Base-by-base conservation (phyloP, 2,797 vertebrate species). In the Rhynchonycteris naso region DNA sequence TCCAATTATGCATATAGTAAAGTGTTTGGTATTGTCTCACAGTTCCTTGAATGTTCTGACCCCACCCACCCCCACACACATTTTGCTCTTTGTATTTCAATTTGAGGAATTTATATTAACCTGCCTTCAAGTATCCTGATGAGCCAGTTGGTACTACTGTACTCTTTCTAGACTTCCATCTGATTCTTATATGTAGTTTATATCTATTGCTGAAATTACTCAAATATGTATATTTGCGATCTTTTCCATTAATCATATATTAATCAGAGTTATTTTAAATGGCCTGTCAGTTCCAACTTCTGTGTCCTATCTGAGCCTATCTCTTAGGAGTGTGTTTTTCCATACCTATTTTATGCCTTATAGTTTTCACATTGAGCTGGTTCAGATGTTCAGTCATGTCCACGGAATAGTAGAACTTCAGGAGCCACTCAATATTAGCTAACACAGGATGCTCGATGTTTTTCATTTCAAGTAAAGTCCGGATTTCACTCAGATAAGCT, bases 161-260 rank as follows among this genome's bases (percentile, higher is more conserved):
- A 38, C 38, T 76, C 30, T 88, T 68, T 88, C 61, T 26, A 38
- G 52, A 68, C 58, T 75, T 81, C 68, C n/a, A 30, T 66, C 61
- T 52, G 30, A 82, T 59, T 80, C 56, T 80, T 35, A 68, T 7
- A 83, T 35, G 61, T 7, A 83, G 52, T 76, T 89, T 89, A 30
- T 47, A 68, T 76, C 61, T 83, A n/a, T 75, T 78, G 52, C 54
- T 83, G 69, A 93, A 83, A 93, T 93, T 89, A 61, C 15, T 83
- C 79, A 75, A 76, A 75, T 54, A 83, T 61, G 61, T 61, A 61
- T 38, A 52, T 52, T 68, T 19, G 68, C 38, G 76, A 76, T 33
- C 56, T 89, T 76, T 76, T 33, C 63, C 71, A 43, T 89, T 84
- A 84, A 66, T 75, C 78, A 75, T 59, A 72, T 65, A 63, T 93